Conservation (phyloP, 2,888 invertebrate genomes). For the Agrochola lychnidis region DNA sequence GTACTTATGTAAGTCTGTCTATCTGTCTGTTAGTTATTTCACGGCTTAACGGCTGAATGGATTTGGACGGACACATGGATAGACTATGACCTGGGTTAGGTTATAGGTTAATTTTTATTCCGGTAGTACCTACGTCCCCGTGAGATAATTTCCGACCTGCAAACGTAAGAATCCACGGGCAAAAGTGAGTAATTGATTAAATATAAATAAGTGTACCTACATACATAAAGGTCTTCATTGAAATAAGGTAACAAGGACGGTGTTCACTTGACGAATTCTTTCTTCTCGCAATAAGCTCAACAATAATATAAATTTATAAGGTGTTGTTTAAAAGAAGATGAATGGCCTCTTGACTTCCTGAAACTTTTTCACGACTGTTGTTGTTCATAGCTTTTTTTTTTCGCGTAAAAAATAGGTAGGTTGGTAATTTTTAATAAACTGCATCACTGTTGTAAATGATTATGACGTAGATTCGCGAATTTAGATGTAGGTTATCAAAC, state of each 20-base stretch:
- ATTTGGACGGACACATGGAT: background rate
- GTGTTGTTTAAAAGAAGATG: conserved; percentile 45
- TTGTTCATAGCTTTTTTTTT: conserved; percentile 5
- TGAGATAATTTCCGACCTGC: background rate
- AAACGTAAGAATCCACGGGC: background rate
- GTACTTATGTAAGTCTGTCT: too few species aligned
- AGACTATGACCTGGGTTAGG: background rate
- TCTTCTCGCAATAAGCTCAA: background rate
- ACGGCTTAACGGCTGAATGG: too few species aligned
- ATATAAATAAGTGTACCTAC: background rate
- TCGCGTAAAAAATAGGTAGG: background rate
- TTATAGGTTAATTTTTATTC: background rate
- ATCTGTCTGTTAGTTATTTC: background rate
- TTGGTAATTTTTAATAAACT: background rate
- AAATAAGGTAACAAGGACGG: conserved; percentile 12
- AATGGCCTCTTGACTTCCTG: conserved; percentile 39
- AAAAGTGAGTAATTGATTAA: too few species aligned
- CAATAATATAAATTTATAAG: conserved; percentile 38
- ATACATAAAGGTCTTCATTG: background rate
- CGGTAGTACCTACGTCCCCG: background rate
- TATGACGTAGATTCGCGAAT: background rate
- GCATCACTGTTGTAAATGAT: background rate
- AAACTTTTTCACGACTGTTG: conserved; percentile 27
- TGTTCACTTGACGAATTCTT: conserved; percentile 31
- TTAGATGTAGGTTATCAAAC: too few species aligned